Base-by-base conservation (phyloP, 2,797 vertebrate genomes). In the Melanotaenia boesemani region DNA sequence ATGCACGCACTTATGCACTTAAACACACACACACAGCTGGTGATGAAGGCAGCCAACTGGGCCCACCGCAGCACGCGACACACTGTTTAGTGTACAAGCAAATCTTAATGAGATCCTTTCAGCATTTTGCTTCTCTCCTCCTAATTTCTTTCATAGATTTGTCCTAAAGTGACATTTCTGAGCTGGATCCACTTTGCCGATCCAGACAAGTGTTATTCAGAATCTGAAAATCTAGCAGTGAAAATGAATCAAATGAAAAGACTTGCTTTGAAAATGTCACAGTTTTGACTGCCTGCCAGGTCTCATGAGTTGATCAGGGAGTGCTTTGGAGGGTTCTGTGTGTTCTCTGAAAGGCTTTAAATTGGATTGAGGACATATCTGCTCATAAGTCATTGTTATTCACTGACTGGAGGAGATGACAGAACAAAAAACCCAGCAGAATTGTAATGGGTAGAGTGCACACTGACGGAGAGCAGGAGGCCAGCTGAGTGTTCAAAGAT, bases 231-330 rank as follows among this genome's bases (percentile, higher is more conserved):
- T 72, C 44, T 18, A 6, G 28, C 28, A 34, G 39, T 48, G 30
- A 79, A 74, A 44, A 71, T 11, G 5, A 78, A 64, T 61, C n/a
- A 70, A 65, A 73, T 18, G 46, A 74, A 46, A 79, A 28, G 55
- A 68, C 6, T 39, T 18, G 0, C 46, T 82, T 60, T 73, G 67
- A 72, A 81, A 86, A 83, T 69, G 70, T 76, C 67, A 55, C 5
- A 5, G 26, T 39, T 78, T 34, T 79, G 63, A 72, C 46, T 50
- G 32, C 66, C 63, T 61, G 64, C 44, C 74, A 70, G 65, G 72
- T 76, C 34, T 63, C 65, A 75, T 79, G 72, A 71, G 67, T 5
- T 77, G 75, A 86, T 80, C 77, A 77, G 52, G n/a, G 30, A 58
- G 63, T 2, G 3, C 65, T 22, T 55, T 3, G 28, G 74, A 3